These are phyloP conservation scores for Formica selysi DNA, from an alignment of 1,140 invertebrate species.

Conservation along the genomic window DNA sequence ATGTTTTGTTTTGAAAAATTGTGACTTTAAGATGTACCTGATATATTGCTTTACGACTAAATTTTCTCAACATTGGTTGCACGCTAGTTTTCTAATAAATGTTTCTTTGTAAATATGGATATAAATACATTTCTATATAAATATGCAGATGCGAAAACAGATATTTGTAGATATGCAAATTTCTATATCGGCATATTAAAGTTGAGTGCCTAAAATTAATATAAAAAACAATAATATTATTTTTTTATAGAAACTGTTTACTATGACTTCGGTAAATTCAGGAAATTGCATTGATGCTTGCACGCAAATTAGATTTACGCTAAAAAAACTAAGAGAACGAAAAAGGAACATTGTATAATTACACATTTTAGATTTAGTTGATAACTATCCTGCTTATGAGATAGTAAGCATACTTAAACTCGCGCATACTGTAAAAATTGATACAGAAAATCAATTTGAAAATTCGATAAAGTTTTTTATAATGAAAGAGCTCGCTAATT, in stretches of 20 bases:
- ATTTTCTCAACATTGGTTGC: not conserved
- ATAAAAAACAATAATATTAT: not conserved
- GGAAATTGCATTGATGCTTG: not conserved
- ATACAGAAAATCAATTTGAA: not conserved
- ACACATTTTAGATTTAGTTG: slow-evolving; percentile 14
- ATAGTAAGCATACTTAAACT: not conserved
- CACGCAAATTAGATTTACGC: not conserved
- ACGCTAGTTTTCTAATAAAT: slow-evolving; percentile 18
- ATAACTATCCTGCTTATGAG: not conserved
- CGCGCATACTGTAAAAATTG: not conserved
- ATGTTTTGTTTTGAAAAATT: not conserved
- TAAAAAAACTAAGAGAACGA: not conserved
- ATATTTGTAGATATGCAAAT: no score
- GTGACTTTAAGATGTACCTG: not conserved
- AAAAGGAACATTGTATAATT: slow-evolving; percentile 1
- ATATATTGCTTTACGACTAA: not conserved
- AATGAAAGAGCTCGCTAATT: not conserved
- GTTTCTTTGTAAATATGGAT: slow-evolving; percentile 8
- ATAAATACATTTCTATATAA: slow-evolving; percentile 8
- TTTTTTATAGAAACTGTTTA: slow-evolving; percentile 10
- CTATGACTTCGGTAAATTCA: not conserved
- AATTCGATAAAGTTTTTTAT: not conserved
- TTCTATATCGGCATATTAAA: not conserved
- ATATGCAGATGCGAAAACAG: not conserved
- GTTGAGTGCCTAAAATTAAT: not conserved